These are phyloP conservation scores for Tetragonisca angustula DNA, from an alignment of 2,888 invertebrate genomes.

Conservation along the genomic window DNA sequence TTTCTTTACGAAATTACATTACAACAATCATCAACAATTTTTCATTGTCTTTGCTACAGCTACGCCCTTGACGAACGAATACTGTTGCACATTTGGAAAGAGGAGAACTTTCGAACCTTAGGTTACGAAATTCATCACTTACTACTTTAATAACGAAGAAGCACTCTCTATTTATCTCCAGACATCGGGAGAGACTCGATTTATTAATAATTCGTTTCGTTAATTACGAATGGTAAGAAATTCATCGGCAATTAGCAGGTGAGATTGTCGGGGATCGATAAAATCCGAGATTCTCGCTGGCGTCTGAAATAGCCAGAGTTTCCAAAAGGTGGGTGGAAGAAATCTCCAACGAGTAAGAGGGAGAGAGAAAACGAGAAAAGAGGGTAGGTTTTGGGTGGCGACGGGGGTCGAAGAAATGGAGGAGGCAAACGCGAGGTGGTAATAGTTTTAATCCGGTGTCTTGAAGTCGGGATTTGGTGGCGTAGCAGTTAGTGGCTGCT, in stretches of 20 bases:
- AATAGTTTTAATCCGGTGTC: constrained; percentile 84
- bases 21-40: too few relatives aligned
- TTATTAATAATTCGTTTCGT: neutral
- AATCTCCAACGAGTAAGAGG: constrained; percentile 41
- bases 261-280: neutral
- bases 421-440: constrained; percentile 76
- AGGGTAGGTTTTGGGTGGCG: constrained; percentile 6
- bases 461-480: constrained; percentile 83
- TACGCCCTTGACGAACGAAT: too few relatives aligned
- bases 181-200: neutral
- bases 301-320: constrained; percentile 33
- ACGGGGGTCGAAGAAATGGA: constrained; percentile 52
- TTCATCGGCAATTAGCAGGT: neutral
- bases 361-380: constrained; percentile 14
- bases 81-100: too few relatives aligned
- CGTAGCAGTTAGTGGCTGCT: constrained; percentile 81
- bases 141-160: too few relatives aligned
- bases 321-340: constrained; percentile 30
- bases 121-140: too few relatives aligned
- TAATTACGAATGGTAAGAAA: neutral
- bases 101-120: too few relatives aligned
- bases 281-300: constrained; percentile 27
- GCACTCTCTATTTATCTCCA: too few relatives aligned
- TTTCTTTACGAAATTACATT: too few relatives aligned
- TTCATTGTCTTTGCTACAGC: too few relatives aligned